A percentile compares a stretch with the other conserved stretches of the same genome.
phyloP scores from a whole-genome alignment of 2,888 invertebrate genomes.

The Antitype chi region DNA sequence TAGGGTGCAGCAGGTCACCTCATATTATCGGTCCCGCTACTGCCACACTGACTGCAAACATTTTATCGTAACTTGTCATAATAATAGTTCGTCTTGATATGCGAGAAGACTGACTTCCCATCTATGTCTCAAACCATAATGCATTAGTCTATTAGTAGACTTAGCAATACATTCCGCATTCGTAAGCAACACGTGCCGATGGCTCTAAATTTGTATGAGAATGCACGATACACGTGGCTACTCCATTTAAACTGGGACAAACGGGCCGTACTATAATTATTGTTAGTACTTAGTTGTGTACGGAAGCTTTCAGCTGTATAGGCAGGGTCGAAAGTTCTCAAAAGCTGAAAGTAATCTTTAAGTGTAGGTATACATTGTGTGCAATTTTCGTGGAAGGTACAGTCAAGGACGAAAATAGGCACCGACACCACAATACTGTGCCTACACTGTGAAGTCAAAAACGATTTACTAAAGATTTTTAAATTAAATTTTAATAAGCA shows the following conservation, averaged over 20 bases:
- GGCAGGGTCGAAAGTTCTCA: not conserved
- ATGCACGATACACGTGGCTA: conserved; percentile 37
- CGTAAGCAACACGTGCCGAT: conserved; percentile 36
- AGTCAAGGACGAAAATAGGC: not conserved
- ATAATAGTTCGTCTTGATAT: not conserved
- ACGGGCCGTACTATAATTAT: conserved; percentile 16
- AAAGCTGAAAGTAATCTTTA: not conserved
- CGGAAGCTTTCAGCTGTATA: conserved; percentile 2
- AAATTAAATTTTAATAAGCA: not conserved
- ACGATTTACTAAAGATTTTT: not conserved
- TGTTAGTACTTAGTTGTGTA: conserved; percentile 20
- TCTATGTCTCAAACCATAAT: conserved; percentile 9
- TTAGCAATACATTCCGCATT: conserved; percentile 29
- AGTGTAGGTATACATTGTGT: not conserved
- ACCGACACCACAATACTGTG: too few relatives aligned
- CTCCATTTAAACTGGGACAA: conserved; percentile 18
- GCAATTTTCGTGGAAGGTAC: not conserved
- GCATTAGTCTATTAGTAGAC: conserved; percentile 17
- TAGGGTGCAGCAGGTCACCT: not conserved
- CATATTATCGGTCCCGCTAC: not conserved
- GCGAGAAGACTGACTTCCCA: not conserved
- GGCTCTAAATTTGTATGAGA: conserved; percentile 36
- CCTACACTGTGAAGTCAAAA: not conserved
- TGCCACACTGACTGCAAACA: not conserved
- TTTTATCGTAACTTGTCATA: not conserved